These are phyloP conservation scores for Cydia fagiglandana DNA, from an alignment of 1,140 invertebrate genomes.

Conservation along the genomic window DNA sequence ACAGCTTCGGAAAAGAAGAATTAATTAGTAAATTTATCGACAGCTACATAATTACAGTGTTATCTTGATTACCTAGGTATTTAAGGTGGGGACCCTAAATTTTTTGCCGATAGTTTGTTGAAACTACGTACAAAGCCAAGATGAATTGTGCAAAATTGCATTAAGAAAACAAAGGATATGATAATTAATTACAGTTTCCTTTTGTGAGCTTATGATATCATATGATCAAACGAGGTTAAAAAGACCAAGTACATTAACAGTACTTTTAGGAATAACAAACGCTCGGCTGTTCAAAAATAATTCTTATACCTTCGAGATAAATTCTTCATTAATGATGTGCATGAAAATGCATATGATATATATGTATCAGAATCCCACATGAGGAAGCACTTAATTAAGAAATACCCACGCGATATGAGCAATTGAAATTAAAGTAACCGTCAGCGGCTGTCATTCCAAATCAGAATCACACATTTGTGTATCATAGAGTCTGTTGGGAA, in stretches of 20 bases:
- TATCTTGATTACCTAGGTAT: too few relatives aligned
- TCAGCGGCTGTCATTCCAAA: not conserved
- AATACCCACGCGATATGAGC: constrained; percentile 2
- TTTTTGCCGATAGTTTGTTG: not conserved
- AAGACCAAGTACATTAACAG: not conserved
- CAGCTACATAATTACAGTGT: too few relatives aligned
- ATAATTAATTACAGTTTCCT: not conserved
- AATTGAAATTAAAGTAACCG: not conserved
- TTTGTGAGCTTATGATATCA: constrained; percentile 3
- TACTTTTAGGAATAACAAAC: constrained; percentile 5
- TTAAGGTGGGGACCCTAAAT: too few relatives aligned
- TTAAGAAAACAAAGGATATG: not conserved
- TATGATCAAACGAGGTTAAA: constrained; percentile 3
- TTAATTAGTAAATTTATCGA: too few relatives aligned
- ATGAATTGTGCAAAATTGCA: not conserved
- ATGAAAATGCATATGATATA: not conserved
- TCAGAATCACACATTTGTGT: not conserved
- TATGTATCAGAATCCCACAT: not conserved
- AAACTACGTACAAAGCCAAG: not conserved
- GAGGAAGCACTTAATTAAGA: constrained; percentile 21
- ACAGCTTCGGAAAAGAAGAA: too few relatives aligned
- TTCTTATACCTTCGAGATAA: not conserved
- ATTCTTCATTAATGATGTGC: not conserved
- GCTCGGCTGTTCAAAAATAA: not conserved
- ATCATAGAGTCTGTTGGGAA: too few relatives aligned